Conservation (phyloP, 2,113 vertebrate species). For the Stegostoma tigrinum region DNA sequence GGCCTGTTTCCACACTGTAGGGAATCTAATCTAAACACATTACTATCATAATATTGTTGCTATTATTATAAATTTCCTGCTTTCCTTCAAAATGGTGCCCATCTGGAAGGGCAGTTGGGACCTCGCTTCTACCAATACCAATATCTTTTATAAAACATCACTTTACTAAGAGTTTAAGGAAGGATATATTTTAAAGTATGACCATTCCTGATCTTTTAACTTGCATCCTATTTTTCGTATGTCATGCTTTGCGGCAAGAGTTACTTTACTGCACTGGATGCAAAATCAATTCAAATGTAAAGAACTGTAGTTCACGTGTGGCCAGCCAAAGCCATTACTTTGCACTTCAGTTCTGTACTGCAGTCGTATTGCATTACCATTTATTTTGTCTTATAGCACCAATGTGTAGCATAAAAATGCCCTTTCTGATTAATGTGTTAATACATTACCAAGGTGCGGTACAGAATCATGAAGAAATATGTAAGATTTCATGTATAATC, state of each 20-base stretch:
- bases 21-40: too few species aligned
- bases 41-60: too few species aligned
- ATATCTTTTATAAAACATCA: neutral
- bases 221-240: neutral
- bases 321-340: neutral
- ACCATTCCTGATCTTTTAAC: neutral
- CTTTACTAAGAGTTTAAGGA: neutral
- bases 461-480: neutral
- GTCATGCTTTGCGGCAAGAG: neutral
- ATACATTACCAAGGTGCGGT: neutral
- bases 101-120: too few species aligned
- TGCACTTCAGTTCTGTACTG: neutral
- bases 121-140: too few species aligned
- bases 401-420: neutral
- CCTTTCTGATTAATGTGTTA: neutral
- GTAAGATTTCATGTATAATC: neutral
- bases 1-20: too few species aligned
- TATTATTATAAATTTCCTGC: too few species aligned
- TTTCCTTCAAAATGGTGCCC: too few species aligned
- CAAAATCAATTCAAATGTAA: neutral
- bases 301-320: neutral
- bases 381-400: neutral
- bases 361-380: neutral
- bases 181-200: neutral
- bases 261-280: neutral